Evolutionary conservation across 2,888 invertebrate species (phyloP).

Genomic region (Xestia sexstrigata): DNA sequence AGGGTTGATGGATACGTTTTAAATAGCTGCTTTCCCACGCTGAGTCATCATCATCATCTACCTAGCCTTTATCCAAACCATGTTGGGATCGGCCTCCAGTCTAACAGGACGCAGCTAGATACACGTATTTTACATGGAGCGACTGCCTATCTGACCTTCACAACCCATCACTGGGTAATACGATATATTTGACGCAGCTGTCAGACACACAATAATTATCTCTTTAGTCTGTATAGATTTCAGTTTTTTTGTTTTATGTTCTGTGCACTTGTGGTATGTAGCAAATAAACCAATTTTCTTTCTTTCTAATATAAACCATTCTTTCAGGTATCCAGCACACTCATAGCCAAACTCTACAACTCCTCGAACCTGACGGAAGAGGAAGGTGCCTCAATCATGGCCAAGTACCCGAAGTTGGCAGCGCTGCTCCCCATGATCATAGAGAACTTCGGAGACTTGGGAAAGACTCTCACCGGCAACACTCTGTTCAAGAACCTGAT

Average conservation of each 20-base stretch:
- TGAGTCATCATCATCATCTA: neutral
- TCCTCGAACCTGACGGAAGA: constrained; percentile 87
- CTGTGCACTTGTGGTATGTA: too few relatives aligned
- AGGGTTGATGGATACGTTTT: neutral
- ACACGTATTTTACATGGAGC: neutral
- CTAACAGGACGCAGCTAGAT: neutral
- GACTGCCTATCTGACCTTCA: neutral
- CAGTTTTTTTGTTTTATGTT: too few relatives aligned
- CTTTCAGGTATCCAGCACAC: constrained; percentile 82
- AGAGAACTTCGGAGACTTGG: constrained; percentile 75
- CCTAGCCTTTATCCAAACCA: neutral
- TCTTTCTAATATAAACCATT: neutral
- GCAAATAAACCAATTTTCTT: too few relatives aligned
- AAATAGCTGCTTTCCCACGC: neutral
- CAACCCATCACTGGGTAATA: neutral
- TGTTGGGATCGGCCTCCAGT: neutral
- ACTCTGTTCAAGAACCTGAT: constrained; percentile 79
- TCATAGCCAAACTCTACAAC: constrained; percentile 85
- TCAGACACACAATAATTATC: too few relatives aligned
- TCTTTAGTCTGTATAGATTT: too few relatives aligned
- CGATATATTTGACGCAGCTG: too few relatives aligned
- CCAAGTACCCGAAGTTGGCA: constrained; percentile 82
- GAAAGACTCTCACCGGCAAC: constrained; percentile 76
- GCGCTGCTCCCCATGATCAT: constrained; percentile 85
- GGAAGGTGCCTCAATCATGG: constrained; percentile 84